These are phyloP conservation scores for Lepidothrix coronata DNA, from an alignment of 2,113 vertebrate genomes.

Conservation along the genomic window DNA sequence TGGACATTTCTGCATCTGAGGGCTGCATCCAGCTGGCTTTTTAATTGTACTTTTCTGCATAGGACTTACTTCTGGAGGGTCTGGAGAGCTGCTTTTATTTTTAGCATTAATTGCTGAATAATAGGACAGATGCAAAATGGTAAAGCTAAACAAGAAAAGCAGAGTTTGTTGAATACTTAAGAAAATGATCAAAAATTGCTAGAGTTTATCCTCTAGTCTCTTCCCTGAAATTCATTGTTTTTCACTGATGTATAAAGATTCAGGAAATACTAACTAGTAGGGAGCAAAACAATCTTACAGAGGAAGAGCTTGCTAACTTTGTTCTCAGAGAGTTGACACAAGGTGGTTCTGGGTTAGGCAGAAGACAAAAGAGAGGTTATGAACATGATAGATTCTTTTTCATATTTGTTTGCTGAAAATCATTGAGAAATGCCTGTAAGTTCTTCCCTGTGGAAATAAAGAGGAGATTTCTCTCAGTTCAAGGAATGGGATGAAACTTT, in stretches of 20 bases:
- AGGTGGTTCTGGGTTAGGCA: not conserved
- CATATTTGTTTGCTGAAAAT: not conserved
- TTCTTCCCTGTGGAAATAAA: not conserved
- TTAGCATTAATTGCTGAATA: not conserved
- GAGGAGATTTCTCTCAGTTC: not conserved
- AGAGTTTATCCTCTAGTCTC: not conserved
- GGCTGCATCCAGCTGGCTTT: not conserved
- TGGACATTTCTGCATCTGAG: not conserved
- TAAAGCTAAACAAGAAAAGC: not conserved
- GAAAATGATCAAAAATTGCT: not conserved
- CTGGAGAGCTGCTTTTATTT: not conserved
- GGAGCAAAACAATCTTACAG: not conserved
- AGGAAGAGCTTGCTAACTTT: not conserved
- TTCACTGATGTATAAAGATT: not conserved
- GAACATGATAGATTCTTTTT: not conserved
- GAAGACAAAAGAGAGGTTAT: not conserved
- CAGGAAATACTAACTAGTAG: not conserved
- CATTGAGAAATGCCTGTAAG: not conserved
- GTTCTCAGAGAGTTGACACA: not conserved
- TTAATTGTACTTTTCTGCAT: not conserved
- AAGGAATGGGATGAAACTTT: not conserved
- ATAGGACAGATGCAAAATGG: not conserved
- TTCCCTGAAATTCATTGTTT: not conserved
- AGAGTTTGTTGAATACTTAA: not conserved
- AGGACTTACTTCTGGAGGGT: not conserved